Base-by-base conservation (phyloP, 2,113 vertebrate species). In the Paradoxurus hermaphroditus region DNA sequence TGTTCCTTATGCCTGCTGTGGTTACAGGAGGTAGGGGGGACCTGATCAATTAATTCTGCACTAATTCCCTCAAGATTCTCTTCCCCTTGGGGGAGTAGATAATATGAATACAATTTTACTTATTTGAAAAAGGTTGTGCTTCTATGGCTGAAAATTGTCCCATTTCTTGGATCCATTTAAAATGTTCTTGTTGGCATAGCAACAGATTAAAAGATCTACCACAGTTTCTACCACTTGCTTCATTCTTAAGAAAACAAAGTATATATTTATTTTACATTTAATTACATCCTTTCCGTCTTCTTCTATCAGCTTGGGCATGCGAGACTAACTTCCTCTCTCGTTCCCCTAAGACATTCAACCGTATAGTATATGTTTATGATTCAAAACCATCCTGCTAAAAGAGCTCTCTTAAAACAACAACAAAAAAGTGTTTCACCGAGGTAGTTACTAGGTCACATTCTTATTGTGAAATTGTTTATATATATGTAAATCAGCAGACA, bases 81-180 rank as follows among this genome's bases (percentile, higher is more conserved):
- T 94, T 94, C 51, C 95, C 95, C 67, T 88, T 92, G 70, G 7
- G 46, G 44, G 39, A 39, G 14, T 12, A 34, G 19, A 86, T 96
- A 67, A 95, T 89, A 96, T 87, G 88, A 90, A 91, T 94, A 83
- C 53, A 68, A 56, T 96, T 97, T 96, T 85, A 87, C 86, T 97
- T 95, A 86, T 96, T 91, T 93, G 86, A 97, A 96, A 97, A 95
- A 92, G 70, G 81, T 81, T 97, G 70, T 97, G 82, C 82, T 97
- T 97, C 91, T 96, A 96, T 95, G 95, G 89, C 85, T 97, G 96
- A 97, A 97, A 97, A 97, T 97, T 98, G 81, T 93, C 91, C 95
- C 96, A 96, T 97, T 97, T 97, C 53, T 97, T 97, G 96, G 91
- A 96, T 97, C 89, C 95, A 94, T 94, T 98, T 96, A 97, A 95